Evolutionary conservation across 2,113 vertebrate species (phyloP), one percentile per base, ranked within the genome.

Genomic region (Myotis yumanensis): DNA sequence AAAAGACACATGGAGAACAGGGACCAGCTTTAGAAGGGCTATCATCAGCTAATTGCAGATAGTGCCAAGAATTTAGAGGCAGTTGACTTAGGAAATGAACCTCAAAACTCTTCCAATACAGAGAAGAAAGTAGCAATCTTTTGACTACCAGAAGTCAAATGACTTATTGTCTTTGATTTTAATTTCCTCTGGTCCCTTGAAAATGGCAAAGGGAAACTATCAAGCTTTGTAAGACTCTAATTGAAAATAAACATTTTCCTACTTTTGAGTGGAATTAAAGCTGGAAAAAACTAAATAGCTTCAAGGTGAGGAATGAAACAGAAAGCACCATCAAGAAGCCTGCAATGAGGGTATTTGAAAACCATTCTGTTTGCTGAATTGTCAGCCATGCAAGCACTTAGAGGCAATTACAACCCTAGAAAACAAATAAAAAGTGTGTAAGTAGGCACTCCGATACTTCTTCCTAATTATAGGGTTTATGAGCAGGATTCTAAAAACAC

Each of bases 391-490:
- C 91, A 97, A 95, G 81, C 54, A 75, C 81, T 97, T 96, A 95
- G 1, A 97, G 96, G 93, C 95, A 25, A 72, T 94, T 73, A 80
- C 81, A 94, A 96, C 88, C 81, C 48, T 92, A 93, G 95, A 83
- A 97, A 98, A 95, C 82, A 88, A 97, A 96, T 88, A 97, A 98
- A 97, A 97, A 97, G 23, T 59, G 97, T 88, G 94, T 89, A 97
- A 62, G 14, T 81, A 95, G 96, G 96, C 83, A 98, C 96, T 97
- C 94, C 92, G 96, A 94, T 97, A 89, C 94, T 98, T 97, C 80
- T 96, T 95, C 94, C 90, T 84, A 97, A 97, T 95, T 96, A 97
- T 81, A 73, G 91, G 1, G 11, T 89, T 96, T 95, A 64, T 0
- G 35, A 95, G 95, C 90, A 66, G 52, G 77, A 97, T 94, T 73